A percentile compares a stretch with the other conserved stretches of the same genome.
Evolutionary conservation across 2,113 vertebrate species (phyloP).

Genomic region (Seriola aureovittata): DNA sequence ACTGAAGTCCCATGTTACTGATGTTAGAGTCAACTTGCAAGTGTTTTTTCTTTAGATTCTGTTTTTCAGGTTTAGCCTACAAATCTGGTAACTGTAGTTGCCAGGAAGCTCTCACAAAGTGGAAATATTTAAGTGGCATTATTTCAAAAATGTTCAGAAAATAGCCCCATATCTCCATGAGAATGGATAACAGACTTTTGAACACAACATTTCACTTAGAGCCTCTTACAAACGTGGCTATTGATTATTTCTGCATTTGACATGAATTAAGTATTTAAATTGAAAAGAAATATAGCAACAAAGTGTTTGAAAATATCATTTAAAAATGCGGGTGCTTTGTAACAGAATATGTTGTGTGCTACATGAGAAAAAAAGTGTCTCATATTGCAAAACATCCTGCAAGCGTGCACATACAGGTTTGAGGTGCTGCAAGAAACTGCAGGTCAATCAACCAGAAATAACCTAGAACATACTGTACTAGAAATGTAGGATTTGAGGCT

Average conservation of each 20-base stretch:
- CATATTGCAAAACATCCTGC: not conserved
- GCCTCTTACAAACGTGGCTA: not conserved
- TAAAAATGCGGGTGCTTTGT: not conserved
- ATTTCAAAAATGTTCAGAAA: not conserved
- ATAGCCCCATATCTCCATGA: not conserved
- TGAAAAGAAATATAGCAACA: no score
- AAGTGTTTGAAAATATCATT: not conserved
- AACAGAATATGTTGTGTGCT: not conserved
- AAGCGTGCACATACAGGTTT: not conserved
- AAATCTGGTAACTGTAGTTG: no score
- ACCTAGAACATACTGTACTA: constrained; percentile 43
- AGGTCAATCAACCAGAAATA: constrained; percentile 48
- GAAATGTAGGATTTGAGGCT: constrained; percentile 30
- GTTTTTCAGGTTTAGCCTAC: no score
- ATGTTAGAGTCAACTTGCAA: no score
- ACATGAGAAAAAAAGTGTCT: not conserved
- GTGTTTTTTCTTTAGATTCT: no score
- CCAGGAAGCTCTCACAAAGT: no score
- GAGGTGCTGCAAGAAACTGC: constrained; percentile 15
- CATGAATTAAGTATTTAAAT: not conserved
- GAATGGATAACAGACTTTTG: no score
- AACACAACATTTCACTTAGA: not conserved
- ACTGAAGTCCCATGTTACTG: not conserved
- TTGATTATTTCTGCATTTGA: not conserved
- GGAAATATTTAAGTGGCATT: not conserved